Evolutionary conservation across 2,888 invertebrate genomes (phyloP).

Genomic region (Apotomis capreana): DNA sequence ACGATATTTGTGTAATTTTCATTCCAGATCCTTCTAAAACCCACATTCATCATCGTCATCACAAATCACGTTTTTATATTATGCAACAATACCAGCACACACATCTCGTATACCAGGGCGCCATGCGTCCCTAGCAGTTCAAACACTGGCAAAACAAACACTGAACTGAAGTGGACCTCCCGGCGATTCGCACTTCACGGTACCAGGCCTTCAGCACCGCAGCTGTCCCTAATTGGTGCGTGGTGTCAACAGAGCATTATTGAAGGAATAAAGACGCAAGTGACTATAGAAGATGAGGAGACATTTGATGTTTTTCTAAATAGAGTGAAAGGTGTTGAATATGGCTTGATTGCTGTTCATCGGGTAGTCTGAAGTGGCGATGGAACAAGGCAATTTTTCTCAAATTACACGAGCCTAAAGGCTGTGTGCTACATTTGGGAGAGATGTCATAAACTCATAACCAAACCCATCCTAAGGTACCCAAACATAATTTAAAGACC

Average conservation of each 20-base stretch:
- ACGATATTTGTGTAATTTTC: no score
- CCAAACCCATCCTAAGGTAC: no score
- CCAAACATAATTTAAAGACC: no score
- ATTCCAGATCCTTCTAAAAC: no score
- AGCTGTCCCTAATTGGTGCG: slow-evolving; percentile 53
- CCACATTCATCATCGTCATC: slow-evolving; percentile 10
- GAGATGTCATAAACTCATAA: no score
- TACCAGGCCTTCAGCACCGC: slow-evolving; percentile 54
- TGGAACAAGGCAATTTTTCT: slow-evolving; percentile 27
- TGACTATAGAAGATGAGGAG: neutral
- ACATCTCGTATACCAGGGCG: slow-evolving; percentile 22
- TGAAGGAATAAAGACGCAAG: slow-evolving; percentile 8
- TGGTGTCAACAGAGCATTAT: slow-evolving; percentile 38
- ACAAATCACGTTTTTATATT: slow-evolving; percentile 8
- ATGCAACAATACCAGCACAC: slow-evolving; percentile 19
- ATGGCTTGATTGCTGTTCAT: slow-evolving; percentile 31
- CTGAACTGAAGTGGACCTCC: slow-evolving; percentile 64
- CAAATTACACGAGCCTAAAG: slow-evolving; percentile 28
- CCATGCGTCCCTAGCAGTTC: slow-evolving; percentile 46
- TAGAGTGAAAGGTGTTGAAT: neutral
- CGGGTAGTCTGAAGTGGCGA: slow-evolving; percentile 13
- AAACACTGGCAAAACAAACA: slow-evolving; percentile 74
- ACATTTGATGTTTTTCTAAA: neutral
- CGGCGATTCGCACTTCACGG: slow-evolving; percentile 68
- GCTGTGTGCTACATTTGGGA: no score